Evolutionary conservation across 2,113 vertebrate species (phyloP), one percentile per base, ranked within the genome.

Genomic region (Hemiscyllium ocellatum): DNA sequence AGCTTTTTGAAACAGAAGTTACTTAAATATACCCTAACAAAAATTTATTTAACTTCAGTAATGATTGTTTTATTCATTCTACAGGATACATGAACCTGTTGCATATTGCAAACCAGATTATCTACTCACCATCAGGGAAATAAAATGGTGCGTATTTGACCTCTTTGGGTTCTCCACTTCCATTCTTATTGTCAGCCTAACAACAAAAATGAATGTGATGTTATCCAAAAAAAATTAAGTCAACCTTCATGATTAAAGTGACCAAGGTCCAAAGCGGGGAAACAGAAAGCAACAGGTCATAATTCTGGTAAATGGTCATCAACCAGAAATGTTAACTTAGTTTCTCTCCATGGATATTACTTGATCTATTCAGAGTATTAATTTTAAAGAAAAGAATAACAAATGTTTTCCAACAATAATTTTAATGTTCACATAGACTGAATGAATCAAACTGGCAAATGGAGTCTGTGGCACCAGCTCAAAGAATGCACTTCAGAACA

Each of bases 131-230:
- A 19, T 99, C 98, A 96, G 98, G 96, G 98, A 99, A 99, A 24
- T 98, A 99, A 97, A 99, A 99, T 2, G 98, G 98, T 69, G 99
- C 98, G 65, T 98, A 98, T 97, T 98, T 99, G 94, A 98, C 97
- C 96, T 98, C 98, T 96, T 98, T 99, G 80, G 97, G 97, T 13
- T 96, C 90, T 72, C 89, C 95, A 13, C 96, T 12, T 0, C 95
- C 97, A 69, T 96, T 76, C 96, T 97, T 97, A 96, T 97, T 97
- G 85, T 96, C 47, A 89, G 96, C 1, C 97, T 98, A 76, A 94
- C 37, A 47, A 94, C 52, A 76, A 70, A 33, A 6, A 95, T 3
- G 47, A 96, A 56, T 87, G 65, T 2, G 69, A 76, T 72, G 47
- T 2, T 19, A 95, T 50, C 33, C 8, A 26, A 50, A 13, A 37